phyloP scores from a whole-genome alignment of 2,113 vertebrate genomes.

The Albula goreensis region DNA sequence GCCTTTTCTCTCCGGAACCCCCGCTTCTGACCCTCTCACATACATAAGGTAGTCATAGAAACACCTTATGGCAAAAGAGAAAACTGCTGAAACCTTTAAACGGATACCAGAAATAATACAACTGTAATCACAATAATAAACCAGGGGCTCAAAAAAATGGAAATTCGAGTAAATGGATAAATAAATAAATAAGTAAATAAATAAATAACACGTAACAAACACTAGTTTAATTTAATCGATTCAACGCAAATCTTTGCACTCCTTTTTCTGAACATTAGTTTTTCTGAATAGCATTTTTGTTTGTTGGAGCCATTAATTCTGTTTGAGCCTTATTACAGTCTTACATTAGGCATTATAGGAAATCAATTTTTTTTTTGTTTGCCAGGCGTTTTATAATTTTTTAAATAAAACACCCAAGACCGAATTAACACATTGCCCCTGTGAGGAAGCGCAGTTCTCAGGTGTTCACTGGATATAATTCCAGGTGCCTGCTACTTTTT shows the following conservation, averaged over 20 bases:
- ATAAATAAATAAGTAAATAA: not conserved
- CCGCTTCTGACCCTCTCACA: conserved; percentile 84
- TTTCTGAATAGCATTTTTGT: not conserved
- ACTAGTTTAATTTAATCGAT: not conserved
- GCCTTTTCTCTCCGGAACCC: conserved; percentile 91
- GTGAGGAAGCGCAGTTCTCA: conserved; percentile 22
- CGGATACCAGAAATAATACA: conserved; percentile 39
- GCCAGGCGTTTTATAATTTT: conserved; percentile 33
- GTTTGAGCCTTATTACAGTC: no score
- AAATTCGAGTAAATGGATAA: not conserved
- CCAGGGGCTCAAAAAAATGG: conserved; percentile 11
- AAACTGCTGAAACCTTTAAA: conserved; percentile 68
- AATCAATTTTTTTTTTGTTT: conserved; percentile 28
- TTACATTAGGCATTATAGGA: conserved; percentile 10
- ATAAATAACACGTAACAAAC: not conserved
- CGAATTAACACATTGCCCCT: conserved; percentile 63
- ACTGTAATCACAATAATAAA: conserved; percentile 23
- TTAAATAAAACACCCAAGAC: conserved; percentile 47
- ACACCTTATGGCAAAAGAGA: conserved; percentile 82
- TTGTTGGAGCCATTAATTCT: not conserved
- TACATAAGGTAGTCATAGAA: conserved; percentile 92
- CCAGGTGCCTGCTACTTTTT: conserved; percentile 37
- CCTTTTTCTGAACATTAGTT: conserved; percentile 20
- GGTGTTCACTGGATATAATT: conserved; percentile 57
- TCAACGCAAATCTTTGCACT: not conserved